These are phyloP conservation scores for Caranx ignobilis DNA, from an alignment of 2,113 vertebrate genomes.

Conservation along the genomic window DNA sequence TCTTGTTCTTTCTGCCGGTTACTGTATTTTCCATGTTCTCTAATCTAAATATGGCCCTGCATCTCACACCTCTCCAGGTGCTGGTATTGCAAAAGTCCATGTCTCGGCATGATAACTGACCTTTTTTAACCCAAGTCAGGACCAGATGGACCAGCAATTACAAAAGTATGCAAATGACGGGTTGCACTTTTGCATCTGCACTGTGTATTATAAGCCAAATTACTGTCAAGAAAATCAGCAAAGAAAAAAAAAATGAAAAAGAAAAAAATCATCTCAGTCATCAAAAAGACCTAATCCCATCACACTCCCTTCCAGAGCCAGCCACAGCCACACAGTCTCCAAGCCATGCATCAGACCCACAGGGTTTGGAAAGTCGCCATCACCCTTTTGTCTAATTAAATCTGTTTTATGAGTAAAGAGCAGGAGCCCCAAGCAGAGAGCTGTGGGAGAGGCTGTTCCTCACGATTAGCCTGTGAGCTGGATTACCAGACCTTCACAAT, in stretches of 20 bases:
- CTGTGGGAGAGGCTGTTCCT: conserved; percentile 60
- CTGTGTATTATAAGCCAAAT: background rate
- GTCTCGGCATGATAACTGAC: background rate
- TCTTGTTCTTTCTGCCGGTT: conserved; percentile 23
- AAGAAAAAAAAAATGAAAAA: conserved; percentile 6
- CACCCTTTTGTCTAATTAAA: conserved; percentile 78
- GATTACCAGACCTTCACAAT: conserved; percentile 69
- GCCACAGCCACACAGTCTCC: conserved; percentile 28
- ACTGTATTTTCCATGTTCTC: conserved; percentile 14
- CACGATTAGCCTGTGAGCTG: conserved; percentile 72
- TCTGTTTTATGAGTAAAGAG: conserved; percentile 65
- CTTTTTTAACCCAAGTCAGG: conserved; percentile 16
- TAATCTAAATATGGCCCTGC: conserved; percentile 30
- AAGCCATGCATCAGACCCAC: conserved; percentile 49
- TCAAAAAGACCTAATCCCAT: conserved; percentile 44
- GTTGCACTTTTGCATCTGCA: background rate
- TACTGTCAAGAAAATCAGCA: background rate
- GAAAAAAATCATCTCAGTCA: conserved; percentile 29
- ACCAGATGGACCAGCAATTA: conserved; percentile 25
- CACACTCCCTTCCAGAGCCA: conserved; percentile 33
- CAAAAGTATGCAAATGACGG: conserved; percentile 2
- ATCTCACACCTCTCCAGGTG: conserved; percentile 41
- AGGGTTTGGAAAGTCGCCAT: conserved; percentile 66
- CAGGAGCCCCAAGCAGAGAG: conserved; percentile 50
- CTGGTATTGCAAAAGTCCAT: conserved; percentile 9